phyloP scores from a whole-genome alignment of 2,888 invertebrate species.

The Pristionchus maxplancki region DNA sequence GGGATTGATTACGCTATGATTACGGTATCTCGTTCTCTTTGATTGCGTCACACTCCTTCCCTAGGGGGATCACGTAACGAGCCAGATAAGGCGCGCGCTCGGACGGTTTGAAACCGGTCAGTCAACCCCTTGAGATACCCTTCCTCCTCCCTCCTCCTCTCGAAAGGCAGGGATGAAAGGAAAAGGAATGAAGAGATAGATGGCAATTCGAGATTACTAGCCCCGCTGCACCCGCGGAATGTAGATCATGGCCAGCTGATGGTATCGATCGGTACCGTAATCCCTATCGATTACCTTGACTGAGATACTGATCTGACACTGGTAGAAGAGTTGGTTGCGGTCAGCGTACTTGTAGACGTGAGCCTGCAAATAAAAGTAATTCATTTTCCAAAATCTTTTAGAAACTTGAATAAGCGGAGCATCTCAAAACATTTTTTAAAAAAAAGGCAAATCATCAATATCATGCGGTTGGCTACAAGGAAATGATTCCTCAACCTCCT shows the following conservation, averaged over 20 bases:
- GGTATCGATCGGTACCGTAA: not conserved
- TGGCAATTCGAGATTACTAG: conserved; percentile 19
- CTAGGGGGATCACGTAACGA: conserved; percentile 20
- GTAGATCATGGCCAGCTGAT: not conserved
- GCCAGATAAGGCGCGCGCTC: conserved; percentile 15
- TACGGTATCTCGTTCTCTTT: not conserved
- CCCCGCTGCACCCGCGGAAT: not conserved
- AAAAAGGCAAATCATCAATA: not conserved
- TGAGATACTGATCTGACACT: conserved; percentile 74
- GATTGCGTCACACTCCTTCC: not conserved
- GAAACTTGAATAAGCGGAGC: too few relatives aligned
- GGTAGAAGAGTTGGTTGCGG: conserved; percentile 70
- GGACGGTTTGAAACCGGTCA: conserved; percentile 30
- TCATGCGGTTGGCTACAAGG: not conserved
- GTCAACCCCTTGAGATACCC: not conserved
- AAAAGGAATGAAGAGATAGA: conserved; percentile 25
- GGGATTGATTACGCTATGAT: not conserved
- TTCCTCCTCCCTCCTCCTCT: not conserved
- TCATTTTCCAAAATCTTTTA: not conserved
- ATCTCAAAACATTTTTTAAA: not conserved
- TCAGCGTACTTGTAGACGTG: conserved; percentile 77
- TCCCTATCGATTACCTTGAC: conserved; percentile 59
- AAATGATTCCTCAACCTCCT: conserved; percentile 52
- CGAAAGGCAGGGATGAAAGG: conserved; percentile 31
- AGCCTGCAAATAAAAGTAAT: conserved; percentile 63